A percentile compares a stretch with the other conserved stretches of the same genome.
Evolutionary conservation across 2,797 vertebrate genomes (phyloP).

Genomic region (Trichosurus vulpecula): DNA sequence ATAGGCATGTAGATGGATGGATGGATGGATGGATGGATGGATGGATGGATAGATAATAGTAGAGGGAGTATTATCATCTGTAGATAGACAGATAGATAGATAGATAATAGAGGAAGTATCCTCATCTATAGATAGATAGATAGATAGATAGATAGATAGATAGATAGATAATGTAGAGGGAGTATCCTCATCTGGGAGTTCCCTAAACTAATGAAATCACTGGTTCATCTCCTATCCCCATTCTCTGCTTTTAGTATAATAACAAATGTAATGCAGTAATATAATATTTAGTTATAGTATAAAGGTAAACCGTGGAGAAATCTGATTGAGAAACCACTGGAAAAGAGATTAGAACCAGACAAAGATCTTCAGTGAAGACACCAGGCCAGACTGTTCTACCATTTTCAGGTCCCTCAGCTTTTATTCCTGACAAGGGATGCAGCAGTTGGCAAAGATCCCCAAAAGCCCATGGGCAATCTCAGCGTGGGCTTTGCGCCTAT

Average conservation of each 20-base stretch:
- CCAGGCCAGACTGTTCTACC: background rate
- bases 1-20: too few relatives aligned
- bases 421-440: background rate
- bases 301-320: background rate
- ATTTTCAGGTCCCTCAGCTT: background rate
- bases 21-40: too few relatives aligned
- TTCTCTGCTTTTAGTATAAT: background rate
- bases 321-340: background rate
- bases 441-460: background rate
- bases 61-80: too few relatives aligned
- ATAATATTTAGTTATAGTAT: background rate
- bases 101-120: too few relatives aligned
- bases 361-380: background rate
- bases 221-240: background rate
- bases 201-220: background rate
- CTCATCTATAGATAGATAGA: too few relatives aligned
- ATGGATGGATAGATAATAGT: too few relatives aligned
- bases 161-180: too few relatives aligned
- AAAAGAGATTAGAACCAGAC: background rate
- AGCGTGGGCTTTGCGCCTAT: background rate
- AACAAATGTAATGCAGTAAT: background rate
- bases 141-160: too few relatives aligned
- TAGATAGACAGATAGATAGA: too few relatives aligned
- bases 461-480: background rate
- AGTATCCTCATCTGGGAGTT: background rate